Evolutionary conservation across 2,113 vertebrate species (phyloP), one percentile per base, ranked within the genome.

Genomic region (Mandrillus leucophaeus): DNA sequence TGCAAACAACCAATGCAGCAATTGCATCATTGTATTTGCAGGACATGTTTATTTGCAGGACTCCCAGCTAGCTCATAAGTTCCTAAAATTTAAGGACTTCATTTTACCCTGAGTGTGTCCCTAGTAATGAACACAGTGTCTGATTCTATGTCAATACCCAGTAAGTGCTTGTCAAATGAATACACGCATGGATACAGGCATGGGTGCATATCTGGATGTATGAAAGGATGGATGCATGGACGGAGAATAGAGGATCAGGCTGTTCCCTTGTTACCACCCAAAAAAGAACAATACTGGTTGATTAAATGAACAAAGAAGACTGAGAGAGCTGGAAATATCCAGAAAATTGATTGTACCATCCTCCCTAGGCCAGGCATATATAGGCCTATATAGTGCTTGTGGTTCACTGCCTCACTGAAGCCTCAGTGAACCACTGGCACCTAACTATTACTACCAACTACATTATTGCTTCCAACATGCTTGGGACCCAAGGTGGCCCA

Each of bases 251-350:
- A 75, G 22, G 25, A 22, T 27, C 27, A 92, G 52, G 6, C n/a
- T 70, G 23, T 89, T 93, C 64, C 27, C 57, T 66, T 80, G 23
- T 90, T 78, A 78, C 38, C 22, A 32, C 23, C 22, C 38, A 82
- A 96, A 79, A 83, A 87, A 87, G 30, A 79, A 4, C 4, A 94
- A 66, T 57, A 25, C 3, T 66, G 6, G 4, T 64, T 48, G 6
- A 14, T 64, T 93, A 80, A 88, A 75, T 85, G 90, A 82, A 81
- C 70, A 96, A 88, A 70, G 66, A 92, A 61, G n/a, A 48, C 12
- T 20, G 22, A 92, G 38, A 82, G 11, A 38, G 4, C 38, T 55
- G 22, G 18, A 90, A 90, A 73, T 52, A 59, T 11, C 13, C 73
- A 75, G 18, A 32, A 89, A 90, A 86, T 23, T 68, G 23, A 72